A percentile compares a stretch with the other conserved stretches of the same genome.
phyloP scores from a whole-genome alignment of 1,140 invertebrate species.

The Zaprionus tsacasi region DNA sequence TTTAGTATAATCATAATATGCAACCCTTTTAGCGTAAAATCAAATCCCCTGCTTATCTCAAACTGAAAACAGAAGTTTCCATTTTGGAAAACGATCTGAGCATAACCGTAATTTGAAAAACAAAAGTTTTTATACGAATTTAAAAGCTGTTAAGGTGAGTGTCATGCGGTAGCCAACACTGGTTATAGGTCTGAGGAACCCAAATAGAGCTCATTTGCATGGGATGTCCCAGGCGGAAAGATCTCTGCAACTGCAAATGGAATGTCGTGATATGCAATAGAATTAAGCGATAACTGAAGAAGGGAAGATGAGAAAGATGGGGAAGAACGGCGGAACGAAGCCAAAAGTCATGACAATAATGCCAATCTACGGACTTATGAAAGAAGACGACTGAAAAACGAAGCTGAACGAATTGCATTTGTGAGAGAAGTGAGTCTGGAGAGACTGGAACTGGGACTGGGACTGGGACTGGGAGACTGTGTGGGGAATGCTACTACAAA shows the following conservation, averaged over 20 bases:
- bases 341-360: conserved; percentile 74
- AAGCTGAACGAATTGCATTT: conserved; percentile 79
- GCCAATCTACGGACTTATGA: conserved; percentile 81
- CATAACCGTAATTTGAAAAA: conserved; percentile 29
- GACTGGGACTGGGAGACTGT: conserved; percentile 17
- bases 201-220: conserved; percentile 77
- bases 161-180: conserved; percentile 49
- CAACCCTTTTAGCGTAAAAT: conserved; percentile 7
- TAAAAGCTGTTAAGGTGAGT: conserved; percentile 44
- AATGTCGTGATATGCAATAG: conserved; percentile 64
- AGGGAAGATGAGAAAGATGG: background rate
- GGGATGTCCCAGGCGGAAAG: background rate
- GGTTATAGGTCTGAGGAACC: conserved; percentile 49
- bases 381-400: conserved; percentile 68
- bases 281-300: conserved; percentile 60
- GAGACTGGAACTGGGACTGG: background rate
- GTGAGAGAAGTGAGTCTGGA: conserved; percentile 24
- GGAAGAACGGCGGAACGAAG: conserved; percentile 25
- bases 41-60: background rate
- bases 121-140: conserved; percentile 41
- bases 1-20: conserved; percentile 1
- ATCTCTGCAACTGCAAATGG: conserved; percentile 44
- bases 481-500: conserved; percentile 64
- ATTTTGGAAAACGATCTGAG: conserved; percentile 1
- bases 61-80: conserved; percentile 11